A percentile compares a stretch with the other conserved stretches of the same genome.
These are phyloP conservation scores for Pogonocherus hispidulus DNA, from an alignment of 2,888 invertebrate species.

Conservation along the genomic window DNA sequence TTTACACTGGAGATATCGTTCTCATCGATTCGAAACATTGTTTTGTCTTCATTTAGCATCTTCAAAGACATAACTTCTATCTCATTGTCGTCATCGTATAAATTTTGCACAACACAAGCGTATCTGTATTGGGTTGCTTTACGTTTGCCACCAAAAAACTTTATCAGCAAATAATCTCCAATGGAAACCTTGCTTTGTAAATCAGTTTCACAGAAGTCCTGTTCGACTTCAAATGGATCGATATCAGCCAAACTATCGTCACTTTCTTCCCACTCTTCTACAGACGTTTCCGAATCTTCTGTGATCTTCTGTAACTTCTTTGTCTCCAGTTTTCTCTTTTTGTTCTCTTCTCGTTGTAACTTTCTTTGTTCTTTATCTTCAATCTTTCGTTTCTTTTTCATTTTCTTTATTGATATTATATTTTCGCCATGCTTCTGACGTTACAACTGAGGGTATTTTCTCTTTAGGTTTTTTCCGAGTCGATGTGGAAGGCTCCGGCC, in stretches of 20 bases:
- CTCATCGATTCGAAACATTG: background rate
- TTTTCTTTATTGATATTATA: conserved; percentile 16
- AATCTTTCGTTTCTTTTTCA: background rate
- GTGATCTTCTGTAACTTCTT: background rate
- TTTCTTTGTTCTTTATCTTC: background rate
- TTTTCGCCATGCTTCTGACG: conserved; percentile 15
- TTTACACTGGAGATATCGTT: background rate
- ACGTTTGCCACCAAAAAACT: conserved; percentile 24
- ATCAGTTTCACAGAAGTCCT: conserved; percentile 16
- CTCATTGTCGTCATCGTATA: conserved; percentile 12
- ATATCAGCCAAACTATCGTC: conserved; percentile 22
- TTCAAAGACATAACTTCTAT: conserved; percentile 24
- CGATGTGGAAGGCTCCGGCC: conserved; percentile 14
- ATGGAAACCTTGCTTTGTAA: conserved; percentile 4
- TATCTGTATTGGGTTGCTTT: conserved; percentile 19
- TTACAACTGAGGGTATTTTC: conserved; percentile 24
- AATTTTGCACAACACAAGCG: conserved; percentile 12
- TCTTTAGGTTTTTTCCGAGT: conserved; percentile 13
- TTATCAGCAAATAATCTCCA: conserved; percentile 21
- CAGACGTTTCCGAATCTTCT: conserved; percentile 18
- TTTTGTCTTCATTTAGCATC: conserved; percentile 23
- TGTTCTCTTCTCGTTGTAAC: background rate
- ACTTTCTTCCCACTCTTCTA: conserved; percentile 21
- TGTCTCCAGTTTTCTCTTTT: conserved; percentile 17
- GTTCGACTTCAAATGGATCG: conserved; percentile 12